Evolutionary conservation across 1,140 invertebrate species (phyloP).

Genomic region (Brachionus plicatilis): DNA sequence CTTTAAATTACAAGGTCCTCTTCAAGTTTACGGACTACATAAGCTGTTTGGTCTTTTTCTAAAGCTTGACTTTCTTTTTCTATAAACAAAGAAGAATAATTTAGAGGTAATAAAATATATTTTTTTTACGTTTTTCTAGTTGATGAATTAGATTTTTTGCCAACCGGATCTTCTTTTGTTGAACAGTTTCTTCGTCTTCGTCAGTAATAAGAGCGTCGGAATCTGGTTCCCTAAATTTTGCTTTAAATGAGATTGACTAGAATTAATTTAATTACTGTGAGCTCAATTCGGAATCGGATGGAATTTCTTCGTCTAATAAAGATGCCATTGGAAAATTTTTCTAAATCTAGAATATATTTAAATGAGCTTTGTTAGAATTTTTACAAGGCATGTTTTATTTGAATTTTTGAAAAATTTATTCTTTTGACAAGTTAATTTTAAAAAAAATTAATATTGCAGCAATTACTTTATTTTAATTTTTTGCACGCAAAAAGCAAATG

Average conservation of each 20-base stretch:
- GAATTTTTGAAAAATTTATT: background rate
- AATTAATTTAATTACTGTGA: background rate
- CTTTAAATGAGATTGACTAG: background rate
- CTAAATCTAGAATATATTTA: background rate
- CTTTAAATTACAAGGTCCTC: conserved; percentile 65
- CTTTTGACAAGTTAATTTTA: conserved; percentile 6
- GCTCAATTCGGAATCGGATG: conserved; percentile 5
- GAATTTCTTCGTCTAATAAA: conserved; percentile 35
- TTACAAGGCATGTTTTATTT: conserved; percentile 22
- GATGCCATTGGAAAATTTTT: background rate
- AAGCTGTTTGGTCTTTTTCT: conserved; percentile 58
- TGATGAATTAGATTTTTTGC: conserved; percentile 81
- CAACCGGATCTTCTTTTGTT: conserved; percentile 78
- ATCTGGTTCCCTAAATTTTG: background rate
- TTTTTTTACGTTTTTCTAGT: conserved; percentile 58
- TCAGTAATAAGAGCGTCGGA: background rate
- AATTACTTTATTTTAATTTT: background rate
- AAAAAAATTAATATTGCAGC: background rate
- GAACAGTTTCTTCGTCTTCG: conserved; percentile 66
- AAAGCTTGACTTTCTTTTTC: conserved; percentile 66
- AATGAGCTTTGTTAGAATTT: background rate
- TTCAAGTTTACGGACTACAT: conserved; percentile 65
- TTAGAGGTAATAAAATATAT: background rate
- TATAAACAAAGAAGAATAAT: conserved; percentile 44
- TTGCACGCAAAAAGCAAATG: background rate